These are phyloP conservation scores for Catagonus wagneri DNA, from an alignment of 2,113 vertebrate species.

Conservation along the genomic window DNA sequence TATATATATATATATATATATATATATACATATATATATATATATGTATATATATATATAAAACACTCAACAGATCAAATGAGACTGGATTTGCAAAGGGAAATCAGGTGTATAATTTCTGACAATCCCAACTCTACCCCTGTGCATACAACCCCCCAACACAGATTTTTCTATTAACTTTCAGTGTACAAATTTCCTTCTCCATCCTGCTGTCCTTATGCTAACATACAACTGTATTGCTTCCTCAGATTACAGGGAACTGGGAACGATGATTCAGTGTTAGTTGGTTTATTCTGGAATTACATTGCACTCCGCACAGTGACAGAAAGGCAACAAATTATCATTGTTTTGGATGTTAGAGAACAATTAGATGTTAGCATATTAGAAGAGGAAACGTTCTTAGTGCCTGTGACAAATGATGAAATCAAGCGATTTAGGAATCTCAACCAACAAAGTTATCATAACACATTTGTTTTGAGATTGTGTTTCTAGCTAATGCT, in stretches of 20 bases:
- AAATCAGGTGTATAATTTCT: background rate
- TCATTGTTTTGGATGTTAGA: slow-evolving; percentile 41
- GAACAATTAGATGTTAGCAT: slow-evolving; percentile 66
- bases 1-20: background rate
- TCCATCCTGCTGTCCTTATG: background rate
- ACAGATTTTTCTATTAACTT: background rate
- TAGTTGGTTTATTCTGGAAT: slow-evolving; percentile 52
- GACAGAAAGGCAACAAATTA: slow-evolving; percentile 55
- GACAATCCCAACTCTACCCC: background rate
- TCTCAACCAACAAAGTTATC: slow-evolving; percentile 12
- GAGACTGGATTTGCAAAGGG: background rate
- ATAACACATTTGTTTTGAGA: slow-evolving; percentile 50
- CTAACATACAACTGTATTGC: slow-evolving; percentile 35
- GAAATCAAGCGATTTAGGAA: slow-evolving; percentile 57
- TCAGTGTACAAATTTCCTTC: background rate
- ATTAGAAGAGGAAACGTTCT: background rate
- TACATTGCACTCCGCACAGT: slow-evolving; percentile 35
- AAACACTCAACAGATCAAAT: background rate
- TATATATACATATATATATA: background rate
- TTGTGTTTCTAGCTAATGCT: slow-evolving; percentile 28
- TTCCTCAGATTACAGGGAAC: slow-evolving; percentile 23
- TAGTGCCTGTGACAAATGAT: slow-evolving; percentile 8
- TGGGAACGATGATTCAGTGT: background rate
- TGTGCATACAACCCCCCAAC: rapidly evolving
- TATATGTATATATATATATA: background rate